A percentile compares a stretch with the other conserved stretches of the same genome.
phyloP scores from a whole-genome alignment of 2,113 vertebrate species.

The Cryptotis parvus region DNA sequence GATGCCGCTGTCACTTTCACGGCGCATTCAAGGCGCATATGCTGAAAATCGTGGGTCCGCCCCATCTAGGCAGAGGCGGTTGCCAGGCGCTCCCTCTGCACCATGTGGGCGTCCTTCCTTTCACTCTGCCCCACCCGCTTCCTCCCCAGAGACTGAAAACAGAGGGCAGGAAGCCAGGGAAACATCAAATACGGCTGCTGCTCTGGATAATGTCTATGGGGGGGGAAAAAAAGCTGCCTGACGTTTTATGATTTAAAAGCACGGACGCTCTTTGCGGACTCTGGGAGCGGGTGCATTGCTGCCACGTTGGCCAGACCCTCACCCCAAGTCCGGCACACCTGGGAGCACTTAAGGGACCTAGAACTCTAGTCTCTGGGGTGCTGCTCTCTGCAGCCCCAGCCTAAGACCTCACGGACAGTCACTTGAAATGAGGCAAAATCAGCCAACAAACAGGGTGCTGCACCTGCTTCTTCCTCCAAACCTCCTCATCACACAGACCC shows the following conservation, averaged over 20 bases:
- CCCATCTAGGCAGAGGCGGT: background rate
- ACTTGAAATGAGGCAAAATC: background rate
- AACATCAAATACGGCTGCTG: constrained; percentile 54
- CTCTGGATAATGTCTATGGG: constrained; percentile 62
- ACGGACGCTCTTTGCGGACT: background rate
- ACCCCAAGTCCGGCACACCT: rapidly evolving
- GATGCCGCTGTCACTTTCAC: too few relatives aligned
- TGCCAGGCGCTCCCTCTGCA: constrained; percentile 4
- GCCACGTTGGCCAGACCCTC: rapidly evolving
- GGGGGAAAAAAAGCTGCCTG: constrained; percentile 30
- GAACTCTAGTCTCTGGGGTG: background rate
- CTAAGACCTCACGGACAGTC: background rate
- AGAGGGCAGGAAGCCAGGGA: constrained; percentile 70
- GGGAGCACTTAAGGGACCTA: background rate
- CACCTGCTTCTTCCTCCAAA: background rate
- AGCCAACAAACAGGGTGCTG: background rate
- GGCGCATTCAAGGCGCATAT: background rate
- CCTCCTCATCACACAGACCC: background rate
- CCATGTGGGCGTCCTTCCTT: constrained; percentile 45
- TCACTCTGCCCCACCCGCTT: background rate
- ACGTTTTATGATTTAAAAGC: constrained; percentile 61
- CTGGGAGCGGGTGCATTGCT: background rate
- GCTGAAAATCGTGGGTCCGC: constrained; percentile 15
- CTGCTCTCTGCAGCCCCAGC: too few relatives aligned
- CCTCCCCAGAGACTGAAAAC: constrained; percentile 62